These are phyloP conservation scores for Drosophila helvetica DNA, from an alignment of 2,888 invertebrate species.

Conservation along the genomic window DNA sequence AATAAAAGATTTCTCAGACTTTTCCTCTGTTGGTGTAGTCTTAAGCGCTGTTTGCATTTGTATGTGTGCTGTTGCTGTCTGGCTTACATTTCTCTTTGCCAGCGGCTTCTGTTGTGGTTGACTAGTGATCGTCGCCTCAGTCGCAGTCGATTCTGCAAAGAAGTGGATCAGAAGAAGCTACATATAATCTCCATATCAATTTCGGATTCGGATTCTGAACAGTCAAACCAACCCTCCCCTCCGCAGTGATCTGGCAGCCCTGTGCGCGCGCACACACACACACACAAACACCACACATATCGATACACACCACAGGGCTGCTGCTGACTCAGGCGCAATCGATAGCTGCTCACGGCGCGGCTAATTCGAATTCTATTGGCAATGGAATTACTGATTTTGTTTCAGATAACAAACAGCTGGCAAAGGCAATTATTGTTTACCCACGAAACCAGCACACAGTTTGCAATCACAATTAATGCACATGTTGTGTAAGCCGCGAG, in stretches of 20 bases:
- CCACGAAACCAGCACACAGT: background rate
- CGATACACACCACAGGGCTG: conserved; percentile 3
- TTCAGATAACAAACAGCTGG: conserved; percentile 4
- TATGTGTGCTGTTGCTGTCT: conserved; percentile 46
- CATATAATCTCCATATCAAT: conserved; percentile 3
- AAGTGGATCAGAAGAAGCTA: background rate
- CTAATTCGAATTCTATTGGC: background rate
- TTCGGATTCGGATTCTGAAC: background rate
- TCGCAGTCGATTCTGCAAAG: conserved; percentile 57
- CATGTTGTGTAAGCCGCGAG: background rate
- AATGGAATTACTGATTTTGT: background rate
- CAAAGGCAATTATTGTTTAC: background rate
- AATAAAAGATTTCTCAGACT: conserved; percentile 78
- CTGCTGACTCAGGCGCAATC: background rate
- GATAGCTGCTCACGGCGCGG: conserved; percentile 6
- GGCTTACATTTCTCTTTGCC: conserved; percentile 6
- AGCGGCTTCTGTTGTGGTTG: conserved; percentile 42
- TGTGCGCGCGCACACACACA: background rate
- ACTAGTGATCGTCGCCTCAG: conserved; percentile 65
- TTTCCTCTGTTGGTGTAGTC: conserved; percentile 70
- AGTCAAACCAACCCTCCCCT: too few relatives aligned
- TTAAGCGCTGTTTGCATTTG: conserved; percentile 66
- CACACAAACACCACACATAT: background rate
- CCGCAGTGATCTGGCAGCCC: background rate
- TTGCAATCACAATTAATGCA: background rate